phyloP scores from a whole-genome alignment of 2,797 vertebrate species.

The Acomys russatus region DNA sequence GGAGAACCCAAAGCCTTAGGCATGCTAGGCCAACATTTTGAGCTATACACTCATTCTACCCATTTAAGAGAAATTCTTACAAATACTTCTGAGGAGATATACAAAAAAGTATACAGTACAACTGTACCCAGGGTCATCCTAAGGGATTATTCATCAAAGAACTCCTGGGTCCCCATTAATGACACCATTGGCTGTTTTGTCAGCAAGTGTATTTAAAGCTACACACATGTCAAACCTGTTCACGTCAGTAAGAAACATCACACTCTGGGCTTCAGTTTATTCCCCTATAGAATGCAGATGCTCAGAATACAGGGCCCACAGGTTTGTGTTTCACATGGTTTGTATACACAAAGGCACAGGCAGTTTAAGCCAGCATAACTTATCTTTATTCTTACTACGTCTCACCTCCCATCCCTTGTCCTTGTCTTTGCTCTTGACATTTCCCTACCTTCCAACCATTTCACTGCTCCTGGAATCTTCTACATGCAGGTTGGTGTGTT shows the following conservation, averaged over 20 bases:
- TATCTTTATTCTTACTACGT: neutral
- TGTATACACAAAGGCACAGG: neutral
- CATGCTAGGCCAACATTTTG: neutral
- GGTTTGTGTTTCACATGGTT: neutral
- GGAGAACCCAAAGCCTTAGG: neutral
- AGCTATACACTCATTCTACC: neutral
- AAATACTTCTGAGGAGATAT: conserved; percentile 11
- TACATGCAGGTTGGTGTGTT: conserved; percentile 42
- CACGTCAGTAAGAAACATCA: neutral
- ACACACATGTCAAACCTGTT: neutral
- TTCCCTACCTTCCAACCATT: neutral
- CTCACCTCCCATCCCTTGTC: neutral
- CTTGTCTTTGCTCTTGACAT: neutral
- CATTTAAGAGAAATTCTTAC: conserved; percentile 8
- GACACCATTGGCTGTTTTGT: neutral
- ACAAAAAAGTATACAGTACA: neutral
- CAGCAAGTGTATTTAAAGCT: neutral
- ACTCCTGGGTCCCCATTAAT: neutral
- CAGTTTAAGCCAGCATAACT: neutral
- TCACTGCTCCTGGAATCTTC: neutral
- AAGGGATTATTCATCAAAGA: neutral
- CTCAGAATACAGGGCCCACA: neutral
- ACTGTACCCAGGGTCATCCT: neutral
- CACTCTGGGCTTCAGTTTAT: neutral
- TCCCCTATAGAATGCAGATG: neutral